A percentile compares a stretch with the other conserved stretches of the same genome.
These are phyloP conservation scores for Sorex maritimensis DNA, from an alignment of 2,797 vertebrate species.

Conservation along the genomic window DNA sequence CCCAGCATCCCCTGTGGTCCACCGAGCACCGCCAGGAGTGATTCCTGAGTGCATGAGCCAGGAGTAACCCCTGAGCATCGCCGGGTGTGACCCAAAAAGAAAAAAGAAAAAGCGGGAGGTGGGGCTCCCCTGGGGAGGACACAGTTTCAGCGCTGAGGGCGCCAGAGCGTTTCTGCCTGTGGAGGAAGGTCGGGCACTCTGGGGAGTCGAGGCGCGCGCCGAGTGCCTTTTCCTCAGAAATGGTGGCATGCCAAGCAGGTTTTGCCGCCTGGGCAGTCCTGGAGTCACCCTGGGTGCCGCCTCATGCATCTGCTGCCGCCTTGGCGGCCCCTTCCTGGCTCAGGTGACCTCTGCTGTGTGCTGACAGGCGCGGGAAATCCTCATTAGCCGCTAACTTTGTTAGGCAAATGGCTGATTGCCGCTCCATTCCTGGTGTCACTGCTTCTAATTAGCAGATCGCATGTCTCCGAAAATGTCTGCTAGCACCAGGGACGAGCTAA, in stretches of 20 bases:
- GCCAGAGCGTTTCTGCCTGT: slow-evolving; percentile 33
- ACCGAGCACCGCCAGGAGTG: too few species aligned
- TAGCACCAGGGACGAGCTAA: slow-evolving; percentile 67
- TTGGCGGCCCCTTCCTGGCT: neutral
- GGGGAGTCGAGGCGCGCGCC: neutral
- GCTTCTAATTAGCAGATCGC: slow-evolving; percentile 84
- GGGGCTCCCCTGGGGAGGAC: neutral
- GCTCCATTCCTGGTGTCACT: slow-evolving; percentile 72
- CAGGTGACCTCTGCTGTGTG: slow-evolving; percentile 77
- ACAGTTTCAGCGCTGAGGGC: neutral
- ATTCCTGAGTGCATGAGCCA: too few species aligned
- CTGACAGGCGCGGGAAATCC: slow-evolving; percentile 77
- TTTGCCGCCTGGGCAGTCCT: neutral
- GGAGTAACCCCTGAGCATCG: too few species aligned
- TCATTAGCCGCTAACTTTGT: slow-evolving; percentile 80
- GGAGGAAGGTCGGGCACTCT: neutral
- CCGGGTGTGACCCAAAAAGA: too few species aligned
- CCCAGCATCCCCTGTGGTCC: too few species aligned
- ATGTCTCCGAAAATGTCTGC: slow-evolving; percentile 79
- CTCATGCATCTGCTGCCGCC: neutral
- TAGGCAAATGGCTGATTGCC: slow-evolving; percentile 78
- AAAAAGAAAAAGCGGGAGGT: neutral
- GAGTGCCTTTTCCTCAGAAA: neutral
- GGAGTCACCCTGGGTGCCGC: neutral
- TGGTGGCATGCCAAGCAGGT: neutral